Percentiles rank a stretch among this genome's conserved stretches.
These are phyloP conservation scores for Pogoniulus pusillus DNA, from an alignment of 2,797 vertebrate species.

Conservation along the genomic window DNA sequence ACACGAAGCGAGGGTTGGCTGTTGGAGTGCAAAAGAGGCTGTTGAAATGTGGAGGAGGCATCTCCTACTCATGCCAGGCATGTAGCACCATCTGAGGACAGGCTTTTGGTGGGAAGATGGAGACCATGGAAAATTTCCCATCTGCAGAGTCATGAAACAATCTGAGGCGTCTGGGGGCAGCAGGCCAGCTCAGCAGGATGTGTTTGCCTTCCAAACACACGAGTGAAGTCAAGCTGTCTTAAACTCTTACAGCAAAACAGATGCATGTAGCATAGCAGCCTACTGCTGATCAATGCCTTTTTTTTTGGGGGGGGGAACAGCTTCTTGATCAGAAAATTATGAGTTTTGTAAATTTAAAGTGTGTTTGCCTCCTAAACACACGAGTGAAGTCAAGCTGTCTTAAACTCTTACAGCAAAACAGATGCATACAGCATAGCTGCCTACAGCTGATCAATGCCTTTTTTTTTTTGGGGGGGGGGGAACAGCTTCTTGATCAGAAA, in stretches of 20 bases:
- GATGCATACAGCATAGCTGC: background rate
- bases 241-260: background rate
- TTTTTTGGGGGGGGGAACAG: background rate
- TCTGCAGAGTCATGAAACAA: conserved; percentile 38
- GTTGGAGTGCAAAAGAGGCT: background rate
- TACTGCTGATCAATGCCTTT: background rate
- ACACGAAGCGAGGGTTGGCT: background rate
- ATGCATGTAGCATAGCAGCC: background rate
- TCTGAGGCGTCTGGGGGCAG: background rate
- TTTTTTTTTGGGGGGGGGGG: background rate
- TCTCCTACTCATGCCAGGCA: background rate
- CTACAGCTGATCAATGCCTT: background rate
- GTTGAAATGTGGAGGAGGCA: background rate
- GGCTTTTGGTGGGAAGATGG: background rate
- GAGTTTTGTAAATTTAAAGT: too few species aligned
- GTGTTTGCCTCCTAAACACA: background rate
- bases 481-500: background rate
- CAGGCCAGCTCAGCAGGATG: conserved; percentile 32
- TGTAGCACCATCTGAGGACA: background rate
- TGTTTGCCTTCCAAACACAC: background rate
- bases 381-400: background rate
- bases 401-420: background rate
- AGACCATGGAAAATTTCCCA: background rate
- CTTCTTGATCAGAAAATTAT: background rate
- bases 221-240: background rate